Evolutionary conservation across 2,113 vertebrate species (phyloP).

Genomic region (Passer montanus): DNA sequence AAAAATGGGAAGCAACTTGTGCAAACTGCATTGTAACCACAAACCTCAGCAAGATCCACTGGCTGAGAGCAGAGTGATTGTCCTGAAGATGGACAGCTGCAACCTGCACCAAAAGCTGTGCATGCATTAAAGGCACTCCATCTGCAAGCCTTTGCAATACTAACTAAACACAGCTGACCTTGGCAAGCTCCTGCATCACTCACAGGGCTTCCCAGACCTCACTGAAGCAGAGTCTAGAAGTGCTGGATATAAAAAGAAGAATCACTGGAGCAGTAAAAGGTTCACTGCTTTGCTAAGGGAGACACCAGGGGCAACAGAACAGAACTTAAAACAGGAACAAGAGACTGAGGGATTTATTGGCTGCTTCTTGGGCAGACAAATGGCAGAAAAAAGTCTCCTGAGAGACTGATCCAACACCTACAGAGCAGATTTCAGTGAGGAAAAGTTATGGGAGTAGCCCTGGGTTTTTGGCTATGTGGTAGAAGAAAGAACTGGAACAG

Average conservation of each 20-base stretch:
- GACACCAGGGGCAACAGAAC: neutral
- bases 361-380: neutral
- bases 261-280: neutral
- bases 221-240: rapidly evolving
- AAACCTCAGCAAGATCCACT: neutral
- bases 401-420: neutral
- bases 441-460: neutral
- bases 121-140: neutral
- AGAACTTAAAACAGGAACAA: neutral
- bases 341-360: neutral
- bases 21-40: neutral
- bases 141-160: neutral
- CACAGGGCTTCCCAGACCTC: neutral
- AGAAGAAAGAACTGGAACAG: neutral
- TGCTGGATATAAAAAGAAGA: neutral
- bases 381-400: neutral
- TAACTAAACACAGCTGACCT: neutral
- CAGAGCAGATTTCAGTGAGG: neutral
- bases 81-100: neutral
- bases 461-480: neutral
- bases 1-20: neutral
- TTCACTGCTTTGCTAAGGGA: neutral
- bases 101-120: neutral
- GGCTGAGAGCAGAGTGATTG: neutral
- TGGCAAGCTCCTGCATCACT: neutral